Evolutionary conservation across 1,140 invertebrate species (phyloP).

Genomic region (Drosophila athabasca): DNA sequence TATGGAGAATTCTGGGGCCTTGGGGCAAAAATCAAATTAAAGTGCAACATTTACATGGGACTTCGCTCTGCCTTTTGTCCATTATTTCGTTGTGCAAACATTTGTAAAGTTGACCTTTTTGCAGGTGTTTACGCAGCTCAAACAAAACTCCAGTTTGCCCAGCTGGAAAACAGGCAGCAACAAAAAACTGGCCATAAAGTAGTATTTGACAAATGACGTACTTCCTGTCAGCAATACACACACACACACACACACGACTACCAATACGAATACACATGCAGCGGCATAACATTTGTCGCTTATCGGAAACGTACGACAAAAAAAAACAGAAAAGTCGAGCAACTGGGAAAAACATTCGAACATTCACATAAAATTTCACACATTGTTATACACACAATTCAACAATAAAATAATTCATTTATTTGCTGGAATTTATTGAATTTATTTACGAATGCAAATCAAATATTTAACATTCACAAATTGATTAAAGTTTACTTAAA

Average conservation of each 20-base stretch:
- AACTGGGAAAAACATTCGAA: conserved; percentile 26
- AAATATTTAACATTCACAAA: conserved; percentile 44
- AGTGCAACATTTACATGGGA: conserved; percentile 13
- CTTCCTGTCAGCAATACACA: conserved; percentile 49
- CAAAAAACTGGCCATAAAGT: conserved; percentile 53
- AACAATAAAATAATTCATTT: conserved; percentile 39
- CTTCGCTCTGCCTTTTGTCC: conserved; percentile 11
- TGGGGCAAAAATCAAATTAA: conserved; percentile 13
- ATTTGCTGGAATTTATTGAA: conserved; percentile 47
- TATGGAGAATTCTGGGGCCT: conserved; percentile 3
- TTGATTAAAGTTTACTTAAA: conserved; percentile 19
- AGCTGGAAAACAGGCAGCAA: conserved; percentile 4
- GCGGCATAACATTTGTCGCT: conserved; percentile 20
- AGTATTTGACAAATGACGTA: conserved; percentile 66
- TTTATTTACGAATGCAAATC: conserved; percentile 44
- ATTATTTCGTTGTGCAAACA: conserved; percentile 35
- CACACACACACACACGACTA: conserved; percentile 1
- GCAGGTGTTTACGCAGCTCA: conserved; percentile 39
- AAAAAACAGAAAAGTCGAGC: conserved; percentile 23
- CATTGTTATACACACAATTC: conserved; percentile 30
- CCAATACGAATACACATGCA: conserved; percentile 14
- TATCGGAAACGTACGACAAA: conserved; percentile 12
- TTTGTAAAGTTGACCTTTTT: conserved; percentile 45
- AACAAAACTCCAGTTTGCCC: conserved; percentile 32
- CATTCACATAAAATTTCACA: conserved; percentile 24